Evolutionary conservation across 2,888 invertebrate genomes (phyloP).

Genomic region (Cyrtodaria siliqua): DNA sequence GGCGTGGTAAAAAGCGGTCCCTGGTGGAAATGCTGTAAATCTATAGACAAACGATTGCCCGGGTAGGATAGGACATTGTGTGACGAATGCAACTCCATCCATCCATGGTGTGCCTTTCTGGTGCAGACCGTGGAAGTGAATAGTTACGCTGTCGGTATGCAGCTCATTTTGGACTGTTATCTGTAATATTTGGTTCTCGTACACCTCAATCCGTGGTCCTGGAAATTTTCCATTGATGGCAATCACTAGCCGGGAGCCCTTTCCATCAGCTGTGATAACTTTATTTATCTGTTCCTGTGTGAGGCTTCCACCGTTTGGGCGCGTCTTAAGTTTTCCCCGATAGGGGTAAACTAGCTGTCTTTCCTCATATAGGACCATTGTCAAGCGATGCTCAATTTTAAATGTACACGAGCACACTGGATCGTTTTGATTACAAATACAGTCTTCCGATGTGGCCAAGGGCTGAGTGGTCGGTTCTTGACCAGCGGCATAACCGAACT

Average conservation of each 20-base stretch:
- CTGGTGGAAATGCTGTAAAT: constrained; percentile 63
- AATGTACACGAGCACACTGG: too few species aligned
- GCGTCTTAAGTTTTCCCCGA: too few species aligned
- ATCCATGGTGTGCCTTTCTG: constrained; percentile 68
- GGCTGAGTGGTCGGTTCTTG: too few species aligned
- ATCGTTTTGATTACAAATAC: too few species aligned
- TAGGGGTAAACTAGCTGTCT: too few species aligned
- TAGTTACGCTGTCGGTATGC: constrained; percentile 63
- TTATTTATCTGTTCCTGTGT: too few species aligned
- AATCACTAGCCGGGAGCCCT: constrained; percentile 63
- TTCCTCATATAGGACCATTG: too few species aligned
- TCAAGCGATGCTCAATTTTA: too few species aligned
- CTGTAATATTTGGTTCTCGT: constrained; percentile 62
- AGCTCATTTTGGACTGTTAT: constrained; percentile 63
- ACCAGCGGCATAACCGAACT: too few species aligned
- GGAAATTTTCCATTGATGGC: constrained; percentile 72
- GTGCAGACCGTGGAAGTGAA: constrained; percentile 77
- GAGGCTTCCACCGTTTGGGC: too few species aligned
- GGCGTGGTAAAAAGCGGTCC: constrained; percentile 72
- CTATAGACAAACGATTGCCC: constrained; percentile 69
- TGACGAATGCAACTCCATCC: constrained; percentile 73
- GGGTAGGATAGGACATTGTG: constrained; percentile 76
- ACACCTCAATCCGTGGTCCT: constrained; percentile 73
- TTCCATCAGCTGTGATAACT: constrained; percentile 69
- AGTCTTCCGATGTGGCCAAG: too few species aligned